Percentiles rank a stretch among this genome's conserved stretches.
Evolutionary conservation across 2,888 invertebrate genomes (phyloP).

Genomic region (Hedychridium roseum): DNA sequence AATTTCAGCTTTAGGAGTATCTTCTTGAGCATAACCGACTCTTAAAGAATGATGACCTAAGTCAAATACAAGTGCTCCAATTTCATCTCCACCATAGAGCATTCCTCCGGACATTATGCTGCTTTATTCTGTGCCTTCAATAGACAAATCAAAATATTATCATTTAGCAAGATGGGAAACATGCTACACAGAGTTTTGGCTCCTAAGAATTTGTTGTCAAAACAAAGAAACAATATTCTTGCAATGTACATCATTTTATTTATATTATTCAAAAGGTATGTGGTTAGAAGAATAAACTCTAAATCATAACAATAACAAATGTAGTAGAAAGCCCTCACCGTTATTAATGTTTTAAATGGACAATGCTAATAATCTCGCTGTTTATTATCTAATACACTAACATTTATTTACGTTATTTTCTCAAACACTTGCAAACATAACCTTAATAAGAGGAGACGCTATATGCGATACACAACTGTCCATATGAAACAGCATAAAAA

Average conservation of each 20-base stretch:
- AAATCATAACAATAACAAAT: constrained; percentile 22
- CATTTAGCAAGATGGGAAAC: background rate
- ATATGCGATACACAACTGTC: too few relatives aligned
- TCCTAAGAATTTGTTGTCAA: background rate
- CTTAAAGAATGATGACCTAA: constrained; percentile 90
- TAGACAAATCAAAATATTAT: constrained; percentile 5
- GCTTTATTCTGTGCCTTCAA: constrained; percentile 18
- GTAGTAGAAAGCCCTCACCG: constrained; percentile 22
- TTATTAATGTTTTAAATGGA: too few relatives aligned
- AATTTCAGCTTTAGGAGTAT: constrained; percentile 98
- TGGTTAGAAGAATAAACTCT: constrained; percentile 32
- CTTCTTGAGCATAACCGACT: constrained; percentile 96
- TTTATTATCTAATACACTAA: too few relatives aligned
- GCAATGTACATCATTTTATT: background rate
- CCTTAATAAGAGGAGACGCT: constrained; percentile 31
- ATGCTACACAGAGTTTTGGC: background rate
- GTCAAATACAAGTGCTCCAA: constrained; percentile 97
- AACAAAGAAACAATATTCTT: background rate
- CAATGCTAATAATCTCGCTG: too few relatives aligned
- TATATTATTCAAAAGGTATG: constrained; percentile 23
- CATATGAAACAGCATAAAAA: too few relatives aligned
- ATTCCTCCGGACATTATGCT: constrained; percentile 63
- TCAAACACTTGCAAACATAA: constrained; percentile 29
- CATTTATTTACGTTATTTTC: constrained; percentile 28
- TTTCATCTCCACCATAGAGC: constrained; percentile 96